These are phyloP conservation scores for Novumbra hubbsi DNA, from an alignment of 2,797 vertebrate species.

Conservation along the genomic window DNA sequence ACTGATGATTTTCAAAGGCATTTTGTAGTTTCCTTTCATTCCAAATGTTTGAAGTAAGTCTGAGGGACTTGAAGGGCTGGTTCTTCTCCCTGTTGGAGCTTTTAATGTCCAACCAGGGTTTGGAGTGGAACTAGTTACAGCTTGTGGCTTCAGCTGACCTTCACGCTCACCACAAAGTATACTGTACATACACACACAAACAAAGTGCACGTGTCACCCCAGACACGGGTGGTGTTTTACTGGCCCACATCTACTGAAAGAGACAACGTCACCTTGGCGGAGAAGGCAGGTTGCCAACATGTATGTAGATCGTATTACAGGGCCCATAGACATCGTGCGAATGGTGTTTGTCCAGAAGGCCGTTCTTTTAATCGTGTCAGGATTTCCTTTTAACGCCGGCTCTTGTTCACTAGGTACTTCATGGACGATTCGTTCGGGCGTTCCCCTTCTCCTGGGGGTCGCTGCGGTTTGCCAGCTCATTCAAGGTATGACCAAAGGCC, in stretches of 20 bases:
- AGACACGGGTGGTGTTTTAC: neutral
- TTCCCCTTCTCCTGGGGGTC: constrained; percentile 55
- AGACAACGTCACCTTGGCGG: neutral
- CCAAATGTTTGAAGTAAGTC: too few relatives aligned
- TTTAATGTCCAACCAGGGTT: neutral
- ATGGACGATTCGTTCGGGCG: constrained; percentile 57
- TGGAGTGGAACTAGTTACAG: constrained; percentile 21
- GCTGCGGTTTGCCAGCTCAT: constrained; percentile 66
- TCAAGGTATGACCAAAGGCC: constrained; percentile 66
- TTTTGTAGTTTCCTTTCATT: too few relatives aligned
- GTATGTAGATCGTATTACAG: neutral
- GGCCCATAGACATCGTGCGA: neutral
- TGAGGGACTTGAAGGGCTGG: too few relatives aligned
- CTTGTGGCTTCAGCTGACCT: constrained; percentile 2
- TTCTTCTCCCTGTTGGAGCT: neutral
- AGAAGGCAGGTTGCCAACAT: neutral
- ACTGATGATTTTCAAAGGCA: too few relatives aligned
- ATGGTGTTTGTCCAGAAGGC: neutral
- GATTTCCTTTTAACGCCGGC: neutral
- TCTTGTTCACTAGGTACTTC: constrained; percentile 61
- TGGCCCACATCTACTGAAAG: constrained; percentile 1
- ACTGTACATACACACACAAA: neutral
- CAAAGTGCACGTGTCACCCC: neutral
- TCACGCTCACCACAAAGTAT: neutral
- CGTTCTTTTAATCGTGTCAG: neutral